Evolutionary conservation across 2,797 vertebrate genomes (phyloP).

Genomic region (Emys orbicularis): DNA sequence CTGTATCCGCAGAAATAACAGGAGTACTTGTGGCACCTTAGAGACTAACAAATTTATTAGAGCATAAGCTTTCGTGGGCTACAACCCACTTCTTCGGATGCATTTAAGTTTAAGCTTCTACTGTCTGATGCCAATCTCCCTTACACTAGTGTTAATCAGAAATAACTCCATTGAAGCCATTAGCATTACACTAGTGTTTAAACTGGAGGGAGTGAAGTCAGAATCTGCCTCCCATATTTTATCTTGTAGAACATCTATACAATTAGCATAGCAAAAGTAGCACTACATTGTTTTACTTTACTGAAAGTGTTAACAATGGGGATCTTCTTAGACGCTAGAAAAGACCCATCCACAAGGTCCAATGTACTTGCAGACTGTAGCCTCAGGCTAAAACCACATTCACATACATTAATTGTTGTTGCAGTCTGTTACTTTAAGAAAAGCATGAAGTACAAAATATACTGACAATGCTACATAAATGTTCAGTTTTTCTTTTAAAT

Average conservation of each 20-base stretch:
- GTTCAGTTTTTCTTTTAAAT: neutral
- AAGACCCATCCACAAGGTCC: neutral
- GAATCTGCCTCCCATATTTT: neutral
- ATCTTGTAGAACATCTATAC: neutral
- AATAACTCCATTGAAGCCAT: neutral
- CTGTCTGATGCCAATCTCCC: neutral
- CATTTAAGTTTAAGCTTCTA: fast-evolving
- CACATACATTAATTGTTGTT: neutral
- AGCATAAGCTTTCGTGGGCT: too few relatives aligned
- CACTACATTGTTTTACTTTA: neutral
- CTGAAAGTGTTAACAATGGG: neutral
- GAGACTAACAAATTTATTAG: too few relatives aligned
- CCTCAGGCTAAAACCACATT: neutral
- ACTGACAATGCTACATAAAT: neutral
- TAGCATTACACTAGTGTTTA: neutral
- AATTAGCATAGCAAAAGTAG: neutral
- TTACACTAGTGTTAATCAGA: neutral
- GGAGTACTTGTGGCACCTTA: too few relatives aligned
- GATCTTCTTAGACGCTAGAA: neutral
- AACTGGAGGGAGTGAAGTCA: neutral
- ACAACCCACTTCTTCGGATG: too few relatives aligned
- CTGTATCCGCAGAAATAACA: too few relatives aligned
- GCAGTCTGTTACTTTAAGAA: neutral
- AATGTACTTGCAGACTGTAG: neutral
- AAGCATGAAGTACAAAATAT: neutral